Conservation (phyloP, 2,888 invertebrate species). For the Dolichomitus sp. region DNA sequence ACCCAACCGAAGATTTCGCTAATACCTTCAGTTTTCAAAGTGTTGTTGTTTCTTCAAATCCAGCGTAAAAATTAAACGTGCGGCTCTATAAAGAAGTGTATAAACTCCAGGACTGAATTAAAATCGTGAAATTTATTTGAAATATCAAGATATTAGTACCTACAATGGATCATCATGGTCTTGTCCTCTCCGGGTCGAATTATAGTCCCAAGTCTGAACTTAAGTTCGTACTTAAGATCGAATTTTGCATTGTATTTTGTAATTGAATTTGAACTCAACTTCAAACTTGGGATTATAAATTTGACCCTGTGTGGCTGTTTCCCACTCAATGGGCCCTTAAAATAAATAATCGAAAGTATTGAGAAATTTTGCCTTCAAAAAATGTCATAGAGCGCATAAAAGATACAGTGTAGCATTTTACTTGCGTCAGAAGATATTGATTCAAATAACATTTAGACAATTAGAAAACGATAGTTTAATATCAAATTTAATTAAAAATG, state of each 20-base stretch:
- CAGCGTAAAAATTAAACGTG: constrained; percentile 5
- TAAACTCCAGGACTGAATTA: not conserved
- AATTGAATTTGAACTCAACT: too few species aligned
- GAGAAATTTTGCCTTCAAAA: not conserved
- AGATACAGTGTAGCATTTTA: too few species aligned
- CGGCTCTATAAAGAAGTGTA: not conserved
- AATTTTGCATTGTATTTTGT: too few species aligned
- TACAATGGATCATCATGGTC: not conserved
- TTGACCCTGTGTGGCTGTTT: not conserved
- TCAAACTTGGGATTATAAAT: too few species aligned
- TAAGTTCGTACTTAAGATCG: too few species aligned
- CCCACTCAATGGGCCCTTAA: not conserved
- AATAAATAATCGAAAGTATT: not conserved
- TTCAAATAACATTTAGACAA: too few species aligned
- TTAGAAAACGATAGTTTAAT: too few species aligned
- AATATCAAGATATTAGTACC: not conserved
- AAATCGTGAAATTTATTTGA: not conserved
- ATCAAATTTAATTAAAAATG: not conserved
- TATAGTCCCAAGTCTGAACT: too few species aligned
- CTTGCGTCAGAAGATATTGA: too few species aligned
- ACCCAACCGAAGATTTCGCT: not conserved
- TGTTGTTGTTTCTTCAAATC: not conserved
- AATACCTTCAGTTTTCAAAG: not conserved
- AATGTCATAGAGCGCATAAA: too few species aligned
- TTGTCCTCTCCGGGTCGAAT: not conserved